Evolutionary conservation across 1,140 invertebrate species (phyloP).

Genomic region (Euborellia annulipes): DNA sequence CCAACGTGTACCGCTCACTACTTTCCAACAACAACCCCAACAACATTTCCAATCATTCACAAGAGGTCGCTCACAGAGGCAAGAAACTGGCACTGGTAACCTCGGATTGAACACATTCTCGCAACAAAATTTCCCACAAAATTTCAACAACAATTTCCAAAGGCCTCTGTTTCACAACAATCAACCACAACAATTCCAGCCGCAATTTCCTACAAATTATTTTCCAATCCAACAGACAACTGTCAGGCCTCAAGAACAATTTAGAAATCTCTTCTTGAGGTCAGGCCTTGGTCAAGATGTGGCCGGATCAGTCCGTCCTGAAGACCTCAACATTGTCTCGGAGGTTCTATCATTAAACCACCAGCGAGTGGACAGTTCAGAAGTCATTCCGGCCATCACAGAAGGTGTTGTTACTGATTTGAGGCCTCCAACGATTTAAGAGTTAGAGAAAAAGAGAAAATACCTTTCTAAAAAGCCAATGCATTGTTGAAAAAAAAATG

Average conservation of each 20-base stretch:
- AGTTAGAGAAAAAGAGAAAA: neutral
- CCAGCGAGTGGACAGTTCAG: slow-evolving; percentile 15
- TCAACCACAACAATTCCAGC: slow-evolving; percentile 3
- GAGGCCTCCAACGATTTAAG: neutral
- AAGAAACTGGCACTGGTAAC: slow-evolving; percentile 29
- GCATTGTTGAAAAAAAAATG: too few relatives aligned
- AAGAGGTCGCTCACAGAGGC: slow-evolving; percentile 16
- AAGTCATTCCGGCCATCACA: neutral
- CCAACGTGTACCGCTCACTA: slow-evolving; percentile 10
- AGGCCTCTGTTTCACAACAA: slow-evolving; percentile 20
- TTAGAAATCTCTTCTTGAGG: slow-evolving; percentile 43
- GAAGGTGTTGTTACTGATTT: too few relatives aligned
- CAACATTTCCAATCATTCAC: neutral
- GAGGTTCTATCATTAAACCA: slow-evolving; percentile 62
- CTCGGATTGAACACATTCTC: slow-evolving; percentile 11
- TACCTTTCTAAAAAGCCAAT: too few relatives aligned
- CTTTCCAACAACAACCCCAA: slow-evolving; percentile 11
- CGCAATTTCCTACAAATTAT: slow-evolving; percentile 11
- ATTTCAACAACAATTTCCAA: slow-evolving; percentile 19
- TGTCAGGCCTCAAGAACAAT: slow-evolving; percentile 37
- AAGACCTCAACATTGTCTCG: slow-evolving; percentile 62
- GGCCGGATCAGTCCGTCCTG: slow-evolving; percentile 33
- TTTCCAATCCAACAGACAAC: slow-evolving; percentile 5
- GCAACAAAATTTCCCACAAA: slow-evolving; percentile 4
- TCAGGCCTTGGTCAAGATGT: slow-evolving; percentile 32